Conservation (phyloP, 2,888 invertebrate species). For the Muscina levida region DNA sequence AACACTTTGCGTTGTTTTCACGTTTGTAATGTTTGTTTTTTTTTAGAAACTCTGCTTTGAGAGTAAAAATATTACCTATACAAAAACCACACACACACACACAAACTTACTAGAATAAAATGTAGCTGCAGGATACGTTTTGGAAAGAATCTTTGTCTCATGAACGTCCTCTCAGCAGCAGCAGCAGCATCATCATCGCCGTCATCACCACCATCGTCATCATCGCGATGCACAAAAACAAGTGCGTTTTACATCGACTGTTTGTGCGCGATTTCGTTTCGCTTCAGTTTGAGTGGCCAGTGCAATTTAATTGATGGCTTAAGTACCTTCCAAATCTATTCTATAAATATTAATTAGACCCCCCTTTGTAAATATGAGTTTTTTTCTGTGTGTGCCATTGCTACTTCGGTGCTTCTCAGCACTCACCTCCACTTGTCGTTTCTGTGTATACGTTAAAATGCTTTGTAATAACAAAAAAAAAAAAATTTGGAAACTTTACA, state of each 20-base stretch:
- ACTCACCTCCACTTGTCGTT: not conserved
- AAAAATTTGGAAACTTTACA: too few relatives aligned
- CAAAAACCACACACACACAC: not conserved
- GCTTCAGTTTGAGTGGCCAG: constrained; percentile 52
- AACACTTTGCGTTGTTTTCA: constrained; percentile 62
- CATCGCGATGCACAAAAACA: constrained; percentile 46
- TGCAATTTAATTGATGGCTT: constrained; percentile 63
- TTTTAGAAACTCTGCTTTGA: not conserved
- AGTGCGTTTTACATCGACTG: constrained; percentile 64
- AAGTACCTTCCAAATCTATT: constrained; percentile 64
- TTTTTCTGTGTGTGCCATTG: constrained; percentile 49
- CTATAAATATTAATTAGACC: constrained; percentile 66
- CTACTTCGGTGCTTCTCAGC: too few relatives aligned
- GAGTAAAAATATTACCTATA: not conserved
- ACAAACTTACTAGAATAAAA: too few relatives aligned
- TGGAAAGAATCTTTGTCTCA: constrained; percentile 52
- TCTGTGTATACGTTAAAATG: not conserved
- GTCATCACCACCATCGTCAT: too few relatives aligned
- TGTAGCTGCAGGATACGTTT: not conserved
- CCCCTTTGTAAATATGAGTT: constrained; percentile 62
- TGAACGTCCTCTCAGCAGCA: constrained; percentile 26
- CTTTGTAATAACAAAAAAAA: constrained; percentile 51
- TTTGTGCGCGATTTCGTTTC: constrained; percentile 34
- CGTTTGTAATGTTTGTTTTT: constrained; percentile 47
- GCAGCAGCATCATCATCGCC: too few relatives aligned